Base-by-base conservation (phyloP, 2,888 invertebrate species). In the Troides aeacus region DNA sequence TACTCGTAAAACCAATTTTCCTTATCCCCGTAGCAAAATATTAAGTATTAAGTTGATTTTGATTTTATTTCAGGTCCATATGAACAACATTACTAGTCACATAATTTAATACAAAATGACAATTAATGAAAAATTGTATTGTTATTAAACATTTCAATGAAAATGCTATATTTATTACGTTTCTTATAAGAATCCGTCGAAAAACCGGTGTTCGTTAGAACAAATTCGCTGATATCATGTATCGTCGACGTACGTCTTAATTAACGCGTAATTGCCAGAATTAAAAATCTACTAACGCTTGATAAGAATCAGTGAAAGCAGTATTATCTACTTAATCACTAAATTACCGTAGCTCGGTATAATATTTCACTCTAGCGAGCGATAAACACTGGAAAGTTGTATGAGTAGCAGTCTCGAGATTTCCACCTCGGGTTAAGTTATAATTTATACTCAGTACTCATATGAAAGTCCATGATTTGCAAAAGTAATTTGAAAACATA, bases 341-440 rank as follows among this genome's bases (percentile, higher is more conserved):
- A 62, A 65, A 65, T 65, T 62, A 65, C 69, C 42, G 61, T 23
- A 60, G 57, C 7, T 10, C 5, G 57, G 61, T 61, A 64, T 64
- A 30, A 60, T 60, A 65, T 57, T 69, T 65, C 64, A 57, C 42
- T 56, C 62, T 30, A 62, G 56, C 42, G 30, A 39, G 58, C 53
- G 69, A 57, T 61, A 60, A 64, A 65, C 57, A 30, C 56, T 65
- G 65, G 69, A 69, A 69, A 69, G 69, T 69, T 69, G 56, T 30
- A 62, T 69, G 65, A 61, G n/a, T 57, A 36, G 39, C 56, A 23
- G 30, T 53, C 15, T 24, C 53, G 60, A 64, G 64, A 57, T 69
- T 61, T 69, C 46, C 23, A 53, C 46, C 24, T 4, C 58, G 30
- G 24, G 62, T 57, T 62, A 46, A 62, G n/a, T 58, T 53, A 39